Conservation (phyloP, 2,797 vertebrate species). For the Oryzias dopingdopingensis region DNA sequence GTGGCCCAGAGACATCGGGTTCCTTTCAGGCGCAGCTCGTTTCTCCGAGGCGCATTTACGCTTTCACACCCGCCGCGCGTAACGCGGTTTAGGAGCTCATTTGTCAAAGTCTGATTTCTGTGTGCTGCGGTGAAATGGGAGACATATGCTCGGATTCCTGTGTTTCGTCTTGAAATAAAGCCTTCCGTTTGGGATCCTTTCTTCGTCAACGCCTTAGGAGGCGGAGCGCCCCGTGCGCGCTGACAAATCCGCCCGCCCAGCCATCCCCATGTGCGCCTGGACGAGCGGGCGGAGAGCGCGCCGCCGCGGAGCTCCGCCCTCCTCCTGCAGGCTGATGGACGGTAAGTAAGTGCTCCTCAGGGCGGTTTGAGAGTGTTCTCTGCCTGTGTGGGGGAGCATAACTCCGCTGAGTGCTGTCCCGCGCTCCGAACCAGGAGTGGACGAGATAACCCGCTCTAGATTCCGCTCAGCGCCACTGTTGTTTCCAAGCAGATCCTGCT, state of each 20-base stretch:
- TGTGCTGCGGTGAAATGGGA: not conserved
- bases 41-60: slow-evolving; percentile 20
- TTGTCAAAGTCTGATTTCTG: too few relatives aligned
- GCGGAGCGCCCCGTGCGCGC: slow-evolving; percentile 69
- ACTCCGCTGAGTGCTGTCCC: not conserved
- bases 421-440: too few relatives aligned
- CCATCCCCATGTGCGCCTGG: slow-evolving; percentile 52
- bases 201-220: slow-evolving; percentile 64
- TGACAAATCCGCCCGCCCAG: slow-evolving; percentile 50
- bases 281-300: slow-evolving; percentile 41
- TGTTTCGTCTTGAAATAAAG: slow-evolving; percentile 20
- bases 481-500: slow-evolving; percentile 15
- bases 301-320: slow-evolving; percentile 45
- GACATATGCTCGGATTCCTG: slow-evolving; percentile 8
- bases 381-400: not conserved
- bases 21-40: slow-evolving; percentile 39
- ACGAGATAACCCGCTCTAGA: too few relatives aligned
- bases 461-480: not conserved
- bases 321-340: slow-evolving; percentile 15
- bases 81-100: not conserved
- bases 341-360: slow-evolving; percentile 4
- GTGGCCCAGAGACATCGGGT: slow-evolving; percentile 41
- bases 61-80: not conserved
- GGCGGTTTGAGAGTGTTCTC: slow-evolving; percentile 9
- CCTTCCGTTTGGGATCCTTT: slow-evolving; percentile 37